Base-by-base conservation (phyloP, 2,888 invertebrate genomes). In the Drosophila tripunctata region DNA sequence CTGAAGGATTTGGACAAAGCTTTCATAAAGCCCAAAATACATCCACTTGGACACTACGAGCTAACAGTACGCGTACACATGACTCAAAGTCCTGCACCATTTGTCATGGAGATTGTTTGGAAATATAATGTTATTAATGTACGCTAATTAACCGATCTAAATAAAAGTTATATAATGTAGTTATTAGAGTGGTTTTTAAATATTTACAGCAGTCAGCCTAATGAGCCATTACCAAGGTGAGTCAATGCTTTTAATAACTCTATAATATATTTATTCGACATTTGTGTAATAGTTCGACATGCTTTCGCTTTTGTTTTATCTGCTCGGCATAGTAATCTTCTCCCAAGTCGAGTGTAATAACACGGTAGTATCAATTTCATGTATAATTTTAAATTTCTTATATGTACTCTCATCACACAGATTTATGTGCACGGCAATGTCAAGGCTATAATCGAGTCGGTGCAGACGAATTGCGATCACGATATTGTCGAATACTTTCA, bases 31-130 rank as follows among this genome's bases (percentile, higher is more conserved):
- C 63, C 64, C 3, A 17, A 5, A 0, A 2, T 64, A 10, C 68
- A 65, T 24, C 51, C 62, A 0, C 1, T 38, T 8, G 68, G 68
- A 4, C 15, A 35, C 4, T 74, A 56, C 33, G 50, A 61, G 17
- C 5, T 74, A 0, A 45, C 8, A 1, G 12, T 74, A 4, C 17
- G 40, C 1, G 6, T 74, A 2, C 14, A 55, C 40, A 36, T 66
- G 68, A 0, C 68, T 1, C 21, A 38, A 22, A 62, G 38, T 19
- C 14, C 10, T 5, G 44, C 44, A 0, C 60, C 70, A 3, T 57
- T 48, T 52, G 40, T 67, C n/a, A 61, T 67, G 54, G 43, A 56
- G 14, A n/a, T 74, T 3, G 2, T 77, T 0, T 55, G 67, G 60
- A 64, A 61, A 2, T 67, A 67, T 21, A 12, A 17, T 7, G 44